Base-by-base conservation (phyloP, 2,113 vertebrate species). In the Lasiurus cinereus region DNA sequence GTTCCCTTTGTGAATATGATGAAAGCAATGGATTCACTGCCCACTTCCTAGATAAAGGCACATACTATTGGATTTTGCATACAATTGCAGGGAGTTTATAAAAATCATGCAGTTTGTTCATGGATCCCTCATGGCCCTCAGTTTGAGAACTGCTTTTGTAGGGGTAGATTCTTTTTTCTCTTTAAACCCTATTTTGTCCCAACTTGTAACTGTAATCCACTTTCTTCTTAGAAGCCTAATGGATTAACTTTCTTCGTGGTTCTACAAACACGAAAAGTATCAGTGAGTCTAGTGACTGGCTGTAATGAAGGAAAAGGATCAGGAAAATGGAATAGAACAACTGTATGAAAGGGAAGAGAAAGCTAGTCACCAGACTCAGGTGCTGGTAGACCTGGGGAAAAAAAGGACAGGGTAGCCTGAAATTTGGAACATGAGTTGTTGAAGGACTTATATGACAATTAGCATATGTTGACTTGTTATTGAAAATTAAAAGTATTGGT, bases 161-260 rank as follows among this genome's bases (percentile, higher is more conserved):
- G 52, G 87, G 52, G 36, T 52, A 92, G 62, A 33, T 54, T 74
- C 88, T 85, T 91, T 73, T 76, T 50, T 62, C 73, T 76, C 48
- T 76, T 33, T 14, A 48, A 89, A 50, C 16, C 12, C 7, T 24
- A 54, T 73, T 91, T 88, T 94, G 83, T 91, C 33, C 21, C 50
- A 78, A 24, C 82, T 90, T 95, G 15, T 73, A 70, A 74, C 14
- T 90, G 3, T 5, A 86, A 0, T 83, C 16, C 22, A 87, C 33
- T 85, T 96, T 92, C 22, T 93, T 93, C 39, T 86, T 89, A 66
- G 94, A 87, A 89, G 22, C n/a, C 43, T 95, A 89, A 46, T 91
- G 62, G 27, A 70, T 91, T 94, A 82, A 80, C 66, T 83, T 96
- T 90, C 24, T 85, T 54, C 52, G n/a, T 69, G 33, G 10, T 86